Percentiles rank a stretch among this genome's conserved stretches.
phyloP scores from a whole-genome alignment of 2,113 vertebrate species.

The Eolophus roseicapilla region DNA sequence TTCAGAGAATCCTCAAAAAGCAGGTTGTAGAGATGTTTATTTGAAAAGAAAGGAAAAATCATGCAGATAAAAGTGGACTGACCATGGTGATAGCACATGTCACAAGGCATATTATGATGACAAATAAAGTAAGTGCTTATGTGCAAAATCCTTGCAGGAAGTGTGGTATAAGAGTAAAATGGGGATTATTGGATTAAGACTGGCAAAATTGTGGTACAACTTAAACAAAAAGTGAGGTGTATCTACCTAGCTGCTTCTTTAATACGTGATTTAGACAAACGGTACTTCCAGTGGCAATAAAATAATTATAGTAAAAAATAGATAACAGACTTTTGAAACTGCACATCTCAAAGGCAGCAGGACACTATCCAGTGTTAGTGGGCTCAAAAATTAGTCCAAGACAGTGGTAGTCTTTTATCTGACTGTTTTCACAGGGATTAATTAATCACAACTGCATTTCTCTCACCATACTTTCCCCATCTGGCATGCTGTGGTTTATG shows the following conservation, averaged over 20 bases:
- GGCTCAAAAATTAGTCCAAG: neutral
- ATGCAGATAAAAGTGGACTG: neutral
- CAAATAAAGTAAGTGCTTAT: neutral
- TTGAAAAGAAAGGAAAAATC: neutral
- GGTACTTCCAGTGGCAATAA: neutral
- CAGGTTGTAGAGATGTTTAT: neutral
- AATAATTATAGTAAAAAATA: neutral
- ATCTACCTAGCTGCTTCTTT: neutral
- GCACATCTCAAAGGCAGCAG: neutral
- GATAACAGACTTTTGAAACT: neutral
- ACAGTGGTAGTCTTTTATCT: neutral
- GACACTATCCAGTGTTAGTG: neutral
- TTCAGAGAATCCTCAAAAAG: neutral
- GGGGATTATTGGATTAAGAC: neutral
- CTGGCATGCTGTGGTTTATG: slow-evolving; percentile 24
- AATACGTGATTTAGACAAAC: neutral
- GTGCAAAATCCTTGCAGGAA: neutral
- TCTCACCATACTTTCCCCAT: neutral
- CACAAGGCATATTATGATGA: neutral
- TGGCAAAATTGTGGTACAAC: neutral
- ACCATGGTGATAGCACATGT: neutral
- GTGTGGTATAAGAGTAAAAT: neutral
- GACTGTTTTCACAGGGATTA: slow-evolving; percentile 29
- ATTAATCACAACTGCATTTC: slow-evolving; percentile 44
- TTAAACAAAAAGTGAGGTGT: neutral